These are phyloP conservation scores for Chiloscyllium plagiosum DNA, from an alignment of 2,113 vertebrate species.

Conservation along the genomic window DNA sequence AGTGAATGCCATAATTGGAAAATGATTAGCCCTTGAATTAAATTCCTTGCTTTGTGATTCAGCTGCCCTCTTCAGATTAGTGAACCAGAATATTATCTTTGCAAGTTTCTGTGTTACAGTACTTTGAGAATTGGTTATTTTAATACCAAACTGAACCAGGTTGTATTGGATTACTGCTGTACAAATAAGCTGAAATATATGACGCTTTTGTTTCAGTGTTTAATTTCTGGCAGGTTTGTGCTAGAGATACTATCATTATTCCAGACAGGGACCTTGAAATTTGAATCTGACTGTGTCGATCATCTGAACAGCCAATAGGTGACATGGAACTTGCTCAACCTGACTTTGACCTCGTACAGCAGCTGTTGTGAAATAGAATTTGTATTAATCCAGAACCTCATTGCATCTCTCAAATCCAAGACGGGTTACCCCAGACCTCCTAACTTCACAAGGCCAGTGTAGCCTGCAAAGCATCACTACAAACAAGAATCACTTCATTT, in stretches of 20 bases:
- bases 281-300: neutral
- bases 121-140: neutral
- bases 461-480: neutral
- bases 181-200: neutral
- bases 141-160: neutral
- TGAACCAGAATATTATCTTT: neutral
- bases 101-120: neutral
- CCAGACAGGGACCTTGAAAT: neutral
- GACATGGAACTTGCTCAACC: neutral
- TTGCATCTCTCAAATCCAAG: neutral
- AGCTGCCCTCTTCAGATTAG: neutral
- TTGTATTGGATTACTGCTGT: neutral
- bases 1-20: neutral
- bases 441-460: neutral
- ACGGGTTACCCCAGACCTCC: neutral
- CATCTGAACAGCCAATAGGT: neutral
- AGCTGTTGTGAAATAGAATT: neutral
- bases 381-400: neutral
- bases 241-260: neutral
- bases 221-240: neutral
- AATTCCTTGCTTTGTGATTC: slow-evolving; percentile 2
- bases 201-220: neutral
- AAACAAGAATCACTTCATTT: neutral
- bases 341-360: neutral
- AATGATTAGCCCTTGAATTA: neutral